A percentile compares a stretch with the other conserved stretches of the same genome.
phyloP scores from a whole-genome alignment of 2,797 vertebrate species.

The Vipera latastei region DNA sequence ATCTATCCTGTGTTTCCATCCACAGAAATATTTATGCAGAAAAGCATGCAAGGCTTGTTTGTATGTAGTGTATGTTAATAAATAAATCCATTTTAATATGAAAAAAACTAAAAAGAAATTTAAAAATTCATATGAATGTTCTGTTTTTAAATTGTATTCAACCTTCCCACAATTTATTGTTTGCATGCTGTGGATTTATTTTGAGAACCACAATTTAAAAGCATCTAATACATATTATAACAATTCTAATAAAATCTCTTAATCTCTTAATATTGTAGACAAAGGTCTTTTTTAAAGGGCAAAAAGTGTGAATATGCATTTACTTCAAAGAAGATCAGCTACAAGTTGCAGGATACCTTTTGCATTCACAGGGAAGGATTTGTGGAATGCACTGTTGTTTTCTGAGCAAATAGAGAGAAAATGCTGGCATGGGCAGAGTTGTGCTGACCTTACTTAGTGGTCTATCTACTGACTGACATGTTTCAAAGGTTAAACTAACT shows the following conservation, averaged over 20 bases:
- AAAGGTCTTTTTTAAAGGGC: neutral
- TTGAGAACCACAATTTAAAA: neutral
- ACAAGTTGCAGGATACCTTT: slow-evolving; percentile 27
- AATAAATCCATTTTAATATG: neutral
- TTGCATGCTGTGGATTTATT: neutral
- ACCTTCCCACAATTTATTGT: neutral
- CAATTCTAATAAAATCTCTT: neutral
- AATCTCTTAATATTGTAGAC: neutral
- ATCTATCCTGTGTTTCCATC: neutral
- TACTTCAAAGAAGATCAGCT: neutral
- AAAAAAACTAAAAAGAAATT: neutral
- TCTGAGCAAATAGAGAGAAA: slow-evolving; percentile 61
- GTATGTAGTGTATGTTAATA: neutral
- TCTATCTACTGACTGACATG: slow-evolving; percentile 64
- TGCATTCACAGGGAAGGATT: slow-evolving; percentile 46
- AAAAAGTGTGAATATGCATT: neutral
- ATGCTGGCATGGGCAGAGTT: slow-evolving; percentile 60
- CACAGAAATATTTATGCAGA: neutral
- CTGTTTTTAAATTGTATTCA: neutral
- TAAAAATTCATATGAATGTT: neutral
- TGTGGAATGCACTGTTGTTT: slow-evolving; percentile 46
- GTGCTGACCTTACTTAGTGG: slow-evolving; percentile 64
- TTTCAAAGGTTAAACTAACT: slow-evolving; percentile 78
- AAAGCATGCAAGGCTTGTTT: neutral
- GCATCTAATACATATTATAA: neutral